These are phyloP conservation scores for Cyanoliseus patagonus DNA, from an alignment of 2,113 vertebrate species.

Conservation along the genomic window DNA sequence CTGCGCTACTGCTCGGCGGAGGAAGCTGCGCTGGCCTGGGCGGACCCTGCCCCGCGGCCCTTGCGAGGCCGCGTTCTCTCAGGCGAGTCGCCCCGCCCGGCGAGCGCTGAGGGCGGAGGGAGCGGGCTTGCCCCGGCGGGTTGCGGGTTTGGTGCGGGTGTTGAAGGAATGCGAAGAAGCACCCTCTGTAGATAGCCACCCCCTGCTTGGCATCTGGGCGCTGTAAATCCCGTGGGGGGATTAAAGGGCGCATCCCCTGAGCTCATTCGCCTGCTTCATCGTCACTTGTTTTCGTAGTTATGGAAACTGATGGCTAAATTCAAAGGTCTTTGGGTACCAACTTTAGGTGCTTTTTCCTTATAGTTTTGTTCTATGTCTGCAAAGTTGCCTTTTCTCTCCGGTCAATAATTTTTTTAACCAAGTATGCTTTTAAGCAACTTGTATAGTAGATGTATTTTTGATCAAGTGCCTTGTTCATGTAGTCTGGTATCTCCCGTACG, in stretches of 20 bases:
- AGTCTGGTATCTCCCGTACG: fast-evolving
- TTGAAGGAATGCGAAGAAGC: background rate
- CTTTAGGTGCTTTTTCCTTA: background rate
- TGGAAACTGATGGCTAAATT: background rate
- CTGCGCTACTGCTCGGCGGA: background rate
- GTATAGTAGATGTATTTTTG: fast-evolving
- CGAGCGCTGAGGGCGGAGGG: background rate
- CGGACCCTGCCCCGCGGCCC: background rate
- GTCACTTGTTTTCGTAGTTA: fast-evolving
- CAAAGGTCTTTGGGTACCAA: fast-evolving
- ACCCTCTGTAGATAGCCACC: too few relatives aligned
- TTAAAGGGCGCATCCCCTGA: background rate
- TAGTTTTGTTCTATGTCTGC: background rate
- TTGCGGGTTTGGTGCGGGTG: fast-evolving
- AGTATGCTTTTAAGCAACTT: background rate
- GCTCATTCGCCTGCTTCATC: too few relatives aligned
- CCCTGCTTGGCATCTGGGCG: background rate
- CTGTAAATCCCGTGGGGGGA: background rate
- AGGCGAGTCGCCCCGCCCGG: slow-evolving; percentile 1
- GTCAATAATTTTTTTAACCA: fast-evolving
- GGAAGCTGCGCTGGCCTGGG: background rate
- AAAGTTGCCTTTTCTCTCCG: background rate
- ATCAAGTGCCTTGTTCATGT: fast-evolving
- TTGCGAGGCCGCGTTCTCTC: background rate
- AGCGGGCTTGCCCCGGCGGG: background rate